Percentiles rank a stretch among this genome's conserved stretches.
Conservation (phyloP, 2,888 invertebrate genomes). For the Celastrina argiolus region DNA sequence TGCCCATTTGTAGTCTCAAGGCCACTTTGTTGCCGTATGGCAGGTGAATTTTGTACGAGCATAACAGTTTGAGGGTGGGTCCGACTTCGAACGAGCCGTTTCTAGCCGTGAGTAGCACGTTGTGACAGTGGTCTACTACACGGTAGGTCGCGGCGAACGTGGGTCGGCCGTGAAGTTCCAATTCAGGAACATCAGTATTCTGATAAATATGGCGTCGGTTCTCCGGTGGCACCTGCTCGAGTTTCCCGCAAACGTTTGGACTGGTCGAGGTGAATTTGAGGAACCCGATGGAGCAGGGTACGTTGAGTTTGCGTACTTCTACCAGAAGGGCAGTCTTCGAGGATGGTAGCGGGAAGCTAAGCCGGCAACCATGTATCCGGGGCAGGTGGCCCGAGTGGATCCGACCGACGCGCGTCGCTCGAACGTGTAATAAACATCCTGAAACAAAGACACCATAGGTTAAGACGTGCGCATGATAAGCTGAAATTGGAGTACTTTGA, state of each 20-base stretch:
- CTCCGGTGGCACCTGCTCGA: constrained; percentile 80
- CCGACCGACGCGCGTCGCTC: constrained; percentile 57
- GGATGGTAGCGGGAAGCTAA: constrained; percentile 69
- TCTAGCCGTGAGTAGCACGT: constrained; percentile 79
- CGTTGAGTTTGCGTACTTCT: constrained; percentile 82
- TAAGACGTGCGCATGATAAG: too few species aligned
- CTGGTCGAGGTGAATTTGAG: constrained; percentile 76
- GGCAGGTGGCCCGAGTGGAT: constrained; percentile 76
- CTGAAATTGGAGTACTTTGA: too few species aligned
- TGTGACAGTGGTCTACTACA: constrained; percentile 84
- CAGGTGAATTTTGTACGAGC: constrained; percentile 83
- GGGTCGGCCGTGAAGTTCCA: constrained; percentile 80
- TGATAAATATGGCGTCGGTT: constrained; percentile 80
- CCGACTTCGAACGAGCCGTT: constrained; percentile 83
- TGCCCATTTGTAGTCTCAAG: constrained; percentile 79
- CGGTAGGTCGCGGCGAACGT: constrained; percentile 82
- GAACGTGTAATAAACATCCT: constrained; percentile 80
- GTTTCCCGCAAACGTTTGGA: constrained; percentile 81
- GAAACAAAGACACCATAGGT: constrained; percentile 50
- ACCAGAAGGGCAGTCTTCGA: constrained; percentile 78
- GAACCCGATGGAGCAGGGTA: constrained; percentile 81
- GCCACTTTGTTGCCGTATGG: constrained; percentile 84
- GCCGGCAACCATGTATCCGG: constrained; percentile 70
- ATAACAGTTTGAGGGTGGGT: constrained; percentile 77
- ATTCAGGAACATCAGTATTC: constrained; percentile 61